Percentiles rank a stretch among this genome's conserved stretches.
Evolutionary conservation across 2,113 vertebrate species (phyloP).

Genomic region (Montifringilla adamsi): DNA sequence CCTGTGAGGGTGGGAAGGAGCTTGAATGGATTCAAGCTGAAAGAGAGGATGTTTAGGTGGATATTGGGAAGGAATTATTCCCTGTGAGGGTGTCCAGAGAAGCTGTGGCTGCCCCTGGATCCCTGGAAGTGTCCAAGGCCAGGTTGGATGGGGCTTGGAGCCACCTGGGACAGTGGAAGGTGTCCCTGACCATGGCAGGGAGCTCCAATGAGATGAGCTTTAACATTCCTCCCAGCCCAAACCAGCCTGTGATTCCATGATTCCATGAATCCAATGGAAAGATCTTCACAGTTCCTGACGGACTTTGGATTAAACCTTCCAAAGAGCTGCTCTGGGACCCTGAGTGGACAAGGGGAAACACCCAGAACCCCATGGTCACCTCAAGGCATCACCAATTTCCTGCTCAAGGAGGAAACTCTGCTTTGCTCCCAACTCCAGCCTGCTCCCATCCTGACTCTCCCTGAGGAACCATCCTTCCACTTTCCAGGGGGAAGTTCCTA

Average conservation of each 20-base stretch:
- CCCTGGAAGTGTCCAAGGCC: neutral
- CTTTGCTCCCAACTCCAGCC: neutral
- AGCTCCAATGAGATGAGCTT: neutral
- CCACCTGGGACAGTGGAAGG: accelerated
- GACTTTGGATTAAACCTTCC: neutral
- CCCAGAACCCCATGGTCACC: accelerated
- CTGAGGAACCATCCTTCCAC: accelerated
- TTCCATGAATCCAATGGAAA: neutral
- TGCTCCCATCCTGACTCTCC: neutral
- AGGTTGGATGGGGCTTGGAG: accelerated
- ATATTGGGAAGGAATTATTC: neutral
- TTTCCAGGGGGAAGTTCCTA: accelerated
- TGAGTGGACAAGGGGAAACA: accelerated
- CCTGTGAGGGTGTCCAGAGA: neutral
- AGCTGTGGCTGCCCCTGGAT: neutral
- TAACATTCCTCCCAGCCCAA: neutral
- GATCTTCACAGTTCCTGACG: accelerated
- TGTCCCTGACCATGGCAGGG: neutral
- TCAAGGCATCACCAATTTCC: accelerated
- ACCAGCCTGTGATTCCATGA: neutral
- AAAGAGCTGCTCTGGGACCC: neutral
- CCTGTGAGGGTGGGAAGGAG: neutral
- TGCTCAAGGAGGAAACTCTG: neutral
- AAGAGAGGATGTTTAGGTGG: neutral
- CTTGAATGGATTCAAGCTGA: neutral